Base-by-base conservation (phyloP, 2,113 vertebrate genomes). In the Todiramphus chloris region DNA sequence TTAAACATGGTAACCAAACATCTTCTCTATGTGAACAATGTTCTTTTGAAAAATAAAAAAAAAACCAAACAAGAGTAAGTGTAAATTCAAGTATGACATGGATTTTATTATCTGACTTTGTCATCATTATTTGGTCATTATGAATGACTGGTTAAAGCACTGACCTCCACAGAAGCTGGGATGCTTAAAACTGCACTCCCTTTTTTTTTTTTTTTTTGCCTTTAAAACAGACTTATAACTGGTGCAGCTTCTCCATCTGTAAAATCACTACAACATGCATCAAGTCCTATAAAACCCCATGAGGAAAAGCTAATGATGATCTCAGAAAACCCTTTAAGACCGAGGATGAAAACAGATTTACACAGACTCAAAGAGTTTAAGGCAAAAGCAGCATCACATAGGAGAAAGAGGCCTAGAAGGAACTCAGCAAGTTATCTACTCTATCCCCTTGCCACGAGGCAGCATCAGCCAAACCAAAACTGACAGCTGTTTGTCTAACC, bases 401-500 rank as follows among this genome's bases (percentile, higher is more conserved):
- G 62, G 31, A 33, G 39, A 94, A 87, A 82, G 17, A 83, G 43
- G 53, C 82, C 90, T 64, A 63, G 87, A 94, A 96, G 81, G 62
- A 91, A 73, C 62, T 90, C 48, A 10, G 90, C 56, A 79, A 93
- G 87, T 90, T 83, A 95, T 87, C 90, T 74, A 70, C 67, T 88
- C 75, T 51, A 83, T 77, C 51, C 85, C 56, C n/a, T 91, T 80
- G 79, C 93, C 95, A 92, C 3, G 1, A 94, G 94, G 93, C 80
- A 94, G 33, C 76, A 92, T 94, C 89, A 95, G 76, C 80, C 86
- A 96, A 94, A 97, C 16, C 43, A 83, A 30, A 68, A 15, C 62
- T 87, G 93, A 94, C 93, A 94, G 89, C 68, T 86, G 83, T 92
- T 93, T 92, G 86, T 92, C 93, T 75, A 93, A 95, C 93, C 83